Percentiles rank a stretch among this genome's conserved stretches.
These are phyloP conservation scores for Helleia helle DNA, from an alignment of 2,888 invertebrate genomes.

Conservation along the genomic window DNA sequence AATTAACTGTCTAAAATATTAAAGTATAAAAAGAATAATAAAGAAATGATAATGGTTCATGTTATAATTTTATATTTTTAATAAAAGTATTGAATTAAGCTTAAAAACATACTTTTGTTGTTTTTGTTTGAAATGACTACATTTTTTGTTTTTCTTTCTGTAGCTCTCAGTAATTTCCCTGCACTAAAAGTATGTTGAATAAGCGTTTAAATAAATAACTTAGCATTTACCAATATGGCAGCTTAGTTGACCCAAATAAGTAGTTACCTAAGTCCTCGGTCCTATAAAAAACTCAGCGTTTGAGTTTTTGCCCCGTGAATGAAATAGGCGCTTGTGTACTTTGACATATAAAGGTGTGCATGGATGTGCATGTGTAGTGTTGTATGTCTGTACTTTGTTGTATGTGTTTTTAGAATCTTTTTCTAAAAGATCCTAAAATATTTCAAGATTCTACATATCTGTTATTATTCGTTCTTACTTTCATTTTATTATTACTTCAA, in stretches of 20 bases:
- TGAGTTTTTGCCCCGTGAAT: conserved; percentile 18
- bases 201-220: conserved; percentile 46
- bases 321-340: conserved; percentile 18
- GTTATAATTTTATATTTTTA: neutral
- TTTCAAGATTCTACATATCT: neutral
- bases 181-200: conserved; percentile 52
- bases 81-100: conserved; percentile 22
- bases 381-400: conserved; percentile 11
- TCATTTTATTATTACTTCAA: neutral
- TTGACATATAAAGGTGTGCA: conserved; percentile 11
- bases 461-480: neutral
- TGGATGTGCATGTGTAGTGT: conserved; percentile 11
- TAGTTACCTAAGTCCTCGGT: conserved; percentile 37
- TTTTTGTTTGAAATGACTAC: conserved; percentile 28
- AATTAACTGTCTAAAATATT: conserved; percentile 2
- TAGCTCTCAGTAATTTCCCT: conserved; percentile 14
- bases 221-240: conserved; percentile 74
- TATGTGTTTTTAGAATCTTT: neutral
- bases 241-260: conserved; percentile 45
- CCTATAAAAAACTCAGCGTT: conserved; percentile 31
- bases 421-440: neutral
- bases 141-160: conserved; percentile 11
- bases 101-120: conserved; percentile 56
- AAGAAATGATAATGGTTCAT: neutral
- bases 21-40: neutral